Base-by-base conservation (phyloP, 1,140 invertebrate species). In the Sarcophaga bullata region DNA sequence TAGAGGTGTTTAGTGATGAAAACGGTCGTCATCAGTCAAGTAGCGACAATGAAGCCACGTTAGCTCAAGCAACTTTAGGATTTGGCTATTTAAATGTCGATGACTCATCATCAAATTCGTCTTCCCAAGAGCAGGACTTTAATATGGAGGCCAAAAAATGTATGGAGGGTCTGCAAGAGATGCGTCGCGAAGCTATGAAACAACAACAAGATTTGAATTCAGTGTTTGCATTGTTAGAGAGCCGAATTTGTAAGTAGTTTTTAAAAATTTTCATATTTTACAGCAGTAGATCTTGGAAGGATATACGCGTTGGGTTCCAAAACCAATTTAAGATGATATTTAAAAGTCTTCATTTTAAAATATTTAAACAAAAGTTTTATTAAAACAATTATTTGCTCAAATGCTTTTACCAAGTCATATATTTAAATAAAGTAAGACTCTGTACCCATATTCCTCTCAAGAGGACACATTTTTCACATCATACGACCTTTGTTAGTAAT, bases 171-270 rank as follows among this genome's bases (percentile, higher is more conserved):
- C 87, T 95, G 82, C 91, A 92, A 49, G 90, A 92, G 81, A 91
- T 95, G 25, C 95, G 94, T 83, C 92, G 93, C 83, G 91, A 92
- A 82, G 89, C 94, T 68, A 87, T 92, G 81, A 89, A 92, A 83
- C 94, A 96, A 88, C 93, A 95, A 90, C 91, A 91, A 81, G 92
- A 92, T 85, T 90, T 95, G 17, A 93, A 92, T 72, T 90, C 88
- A 46, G 87, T 89, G 25, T 80, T 93, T 13, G 88, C 90, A 46
- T 73, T 84, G 19, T 58, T 90, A 15, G 84, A 89, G 73, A 81
- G 46, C 8, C 87, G 85, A 49, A 83, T 86, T 7, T 86, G 89
- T 90, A 82, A 85, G 76, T 9, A 50, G 19, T 4, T 58, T n/a
- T 72, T 82, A 37, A 75, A 81, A 48, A 62, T 19, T 68, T 25